Evolutionary conservation across 1,140 invertebrate genomes (phyloP).

Genomic region (Portunus trituberculatus): DNA sequence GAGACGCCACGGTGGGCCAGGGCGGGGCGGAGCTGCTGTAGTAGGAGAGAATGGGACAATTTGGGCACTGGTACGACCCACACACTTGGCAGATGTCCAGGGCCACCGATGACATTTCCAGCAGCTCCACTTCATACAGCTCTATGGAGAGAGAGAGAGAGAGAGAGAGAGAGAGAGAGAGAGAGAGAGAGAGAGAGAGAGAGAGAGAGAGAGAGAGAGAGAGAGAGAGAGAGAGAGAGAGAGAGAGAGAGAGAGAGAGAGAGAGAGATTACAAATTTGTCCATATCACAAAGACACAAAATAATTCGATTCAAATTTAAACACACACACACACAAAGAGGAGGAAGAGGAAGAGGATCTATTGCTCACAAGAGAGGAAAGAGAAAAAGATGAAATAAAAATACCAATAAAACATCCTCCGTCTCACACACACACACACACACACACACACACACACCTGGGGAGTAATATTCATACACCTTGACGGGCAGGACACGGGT

Average conservation of each 20-base stretch:
- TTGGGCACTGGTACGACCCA: constrained; percentile 98
- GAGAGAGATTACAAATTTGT: too few species aligned
- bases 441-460: constrained; percentile 84
- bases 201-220: neutral
- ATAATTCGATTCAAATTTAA: too few species aligned
- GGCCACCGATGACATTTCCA: constrained; percentile 93
- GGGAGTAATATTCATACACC: constrained; percentile 97
- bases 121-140: constrained; percentile 96
- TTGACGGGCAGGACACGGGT: constrained; percentile 93
- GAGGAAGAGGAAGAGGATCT: neutral
- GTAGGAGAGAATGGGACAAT: constrained; percentile 88
- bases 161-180: neutral
- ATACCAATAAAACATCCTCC: neutral
- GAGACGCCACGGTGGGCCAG: neutral
- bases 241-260: neutral
- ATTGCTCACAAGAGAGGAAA: neutral
- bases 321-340: neutral
- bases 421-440: neutral
- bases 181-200: neutral
- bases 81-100: constrained; percentile 99
- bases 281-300: too few species aligned
- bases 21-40: constrained; percentile 68
- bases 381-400: neutral
- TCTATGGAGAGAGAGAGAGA: constrained; percentile 85
- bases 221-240: neutral